These are phyloP conservation scores for Brachionus rubens DNA, from an alignment of 1,140 invertebrate genomes.

Conservation along the genomic window DNA sequence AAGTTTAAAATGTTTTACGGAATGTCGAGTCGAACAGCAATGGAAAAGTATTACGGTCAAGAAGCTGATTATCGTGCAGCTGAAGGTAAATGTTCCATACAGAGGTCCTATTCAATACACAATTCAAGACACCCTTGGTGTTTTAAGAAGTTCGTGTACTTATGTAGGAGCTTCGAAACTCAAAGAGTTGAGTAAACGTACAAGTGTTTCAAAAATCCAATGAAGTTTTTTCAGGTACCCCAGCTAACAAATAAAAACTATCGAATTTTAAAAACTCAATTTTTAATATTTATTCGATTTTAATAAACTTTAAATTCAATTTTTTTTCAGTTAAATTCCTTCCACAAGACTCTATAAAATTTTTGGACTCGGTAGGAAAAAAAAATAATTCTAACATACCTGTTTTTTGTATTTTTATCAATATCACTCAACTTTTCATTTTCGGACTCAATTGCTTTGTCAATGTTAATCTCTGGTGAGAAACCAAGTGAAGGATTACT, in stretches of 20 bases:
- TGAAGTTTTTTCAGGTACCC: not conserved
- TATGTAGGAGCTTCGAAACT: slow-evolving; percentile 82
- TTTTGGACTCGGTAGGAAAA: not conserved
- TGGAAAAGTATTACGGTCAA: too few relatives aligned
- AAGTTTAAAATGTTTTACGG: too few relatives aligned
- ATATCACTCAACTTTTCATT: slow-evolving; percentile 22
- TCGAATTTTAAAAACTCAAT: too few relatives aligned
- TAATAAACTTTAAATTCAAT: not conserved
- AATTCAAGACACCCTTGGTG: slow-evolving; percentile 77
- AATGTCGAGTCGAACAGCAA: too few relatives aligned
- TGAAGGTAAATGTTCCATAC: slow-evolving; percentile 87
- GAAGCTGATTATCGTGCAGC: slow-evolving; percentile 69
- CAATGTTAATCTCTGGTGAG: slow-evolving; percentile 22
- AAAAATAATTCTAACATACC: not conserved
- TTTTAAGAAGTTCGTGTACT: slow-evolving; percentile 83
- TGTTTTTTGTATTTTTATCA: slow-evolving; percentile 14
- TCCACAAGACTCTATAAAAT: not conserved
- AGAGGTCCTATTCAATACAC: slow-evolving; percentile 76
- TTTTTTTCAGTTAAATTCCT: not conserved
- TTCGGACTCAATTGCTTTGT: slow-evolving; percentile 17
- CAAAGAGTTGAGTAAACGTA: slow-evolving; percentile 77
- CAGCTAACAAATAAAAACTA: not conserved
- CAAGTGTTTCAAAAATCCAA: slow-evolving; percentile 60
- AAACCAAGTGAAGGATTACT: not conserved
- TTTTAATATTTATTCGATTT: too few relatives aligned